phyloP scores from a whole-genome alignment of 2,888 invertebrate genomes.

The Lochmaea crataegi region DNA sequence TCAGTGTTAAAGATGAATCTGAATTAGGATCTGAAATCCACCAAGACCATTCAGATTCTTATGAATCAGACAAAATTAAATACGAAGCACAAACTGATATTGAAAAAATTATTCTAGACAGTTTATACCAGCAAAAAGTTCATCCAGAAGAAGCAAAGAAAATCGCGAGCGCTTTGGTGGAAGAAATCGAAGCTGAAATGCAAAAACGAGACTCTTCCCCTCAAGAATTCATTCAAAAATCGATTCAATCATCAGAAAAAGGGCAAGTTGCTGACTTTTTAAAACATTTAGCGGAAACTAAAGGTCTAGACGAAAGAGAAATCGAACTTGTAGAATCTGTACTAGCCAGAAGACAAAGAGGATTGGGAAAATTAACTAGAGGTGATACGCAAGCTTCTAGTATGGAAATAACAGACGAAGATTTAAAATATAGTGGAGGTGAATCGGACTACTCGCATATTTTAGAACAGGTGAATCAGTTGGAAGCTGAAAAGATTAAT shows the following conservation, averaged over 20 bases:
- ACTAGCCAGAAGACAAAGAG: slow-evolving; percentile 65
- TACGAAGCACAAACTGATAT: slow-evolving; percentile 64
- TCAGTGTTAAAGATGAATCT: slow-evolving; percentile 60
- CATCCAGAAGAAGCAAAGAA: slow-evolving; percentile 67
- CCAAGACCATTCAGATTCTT: slow-evolving; percentile 61
- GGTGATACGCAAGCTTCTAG: slow-evolving; percentile 68
- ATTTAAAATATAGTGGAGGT: slow-evolving; percentile 76
- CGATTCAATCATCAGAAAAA: slow-evolving; percentile 49
- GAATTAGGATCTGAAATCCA: slow-evolving; percentile 63
- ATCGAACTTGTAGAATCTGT: slow-evolving; percentile 67
- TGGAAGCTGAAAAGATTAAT: slow-evolving; percentile 66
- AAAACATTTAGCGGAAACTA: slow-evolving; percentile 64
- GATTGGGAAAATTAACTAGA: slow-evolving; percentile 63
- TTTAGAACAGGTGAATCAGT: slow-evolving; percentile 62
- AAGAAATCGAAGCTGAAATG: slow-evolving; percentile 69
- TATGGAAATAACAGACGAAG: slow-evolving; percentile 73
- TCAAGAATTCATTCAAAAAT: slow-evolving; percentile 34
- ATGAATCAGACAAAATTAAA: slow-evolving; percentile 60
- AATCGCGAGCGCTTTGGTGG: slow-evolving; percentile 67
- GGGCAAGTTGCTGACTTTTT: slow-evolving; percentile 64
- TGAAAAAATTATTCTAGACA: slow-evolving; percentile 62
- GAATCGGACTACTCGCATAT: slow-evolving; percentile 73
- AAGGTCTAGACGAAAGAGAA: slow-evolving; percentile 66
- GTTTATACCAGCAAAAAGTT: slow-evolving; percentile 63
- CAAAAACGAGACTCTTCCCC: slow-evolving; percentile 59